These are phyloP conservation scores for Polyodon spathula DNA, from an alignment of 2,113 vertebrate genomes.

Conservation along the genomic window DNA sequence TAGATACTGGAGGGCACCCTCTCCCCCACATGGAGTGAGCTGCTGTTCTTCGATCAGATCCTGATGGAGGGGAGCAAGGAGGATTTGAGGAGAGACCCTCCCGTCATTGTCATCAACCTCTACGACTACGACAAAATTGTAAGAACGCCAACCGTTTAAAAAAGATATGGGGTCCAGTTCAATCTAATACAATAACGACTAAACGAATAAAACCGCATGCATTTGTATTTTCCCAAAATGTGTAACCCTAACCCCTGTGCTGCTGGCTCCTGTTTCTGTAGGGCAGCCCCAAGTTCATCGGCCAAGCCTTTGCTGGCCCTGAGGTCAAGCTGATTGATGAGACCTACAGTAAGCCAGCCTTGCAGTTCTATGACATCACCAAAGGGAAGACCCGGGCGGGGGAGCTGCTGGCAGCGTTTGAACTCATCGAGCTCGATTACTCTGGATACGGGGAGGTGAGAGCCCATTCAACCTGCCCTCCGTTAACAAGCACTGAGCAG, in stretches of 20 bases:
- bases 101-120: conserved; percentile 69
- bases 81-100: conserved; percentile 70
- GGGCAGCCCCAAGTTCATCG: conserved; percentile 64
- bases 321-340: conserved; percentile 72
- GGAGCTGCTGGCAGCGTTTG: conserved; percentile 79
- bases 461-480: background rate
- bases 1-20: conserved; percentile 74
- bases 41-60: conserved; percentile 77
- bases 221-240: background rate
- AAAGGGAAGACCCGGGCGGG: conserved; percentile 60
- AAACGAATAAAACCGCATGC: too few species aligned
- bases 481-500: background rate
- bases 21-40: conserved; percentile 81
- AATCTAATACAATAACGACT: too few species aligned
- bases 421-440: conserved; percentile 84
- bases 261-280: conserved; percentile 29
- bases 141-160: conserved; percentile 25
- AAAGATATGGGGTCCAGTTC: too few species aligned
- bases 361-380: conserved; percentile 76
- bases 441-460: conserved; percentile 75
- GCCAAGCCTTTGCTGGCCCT: conserved; percentile 71
- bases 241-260: too few species aligned
- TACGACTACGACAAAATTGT: conserved; percentile 74
- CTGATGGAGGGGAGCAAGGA: conserved; percentile 76
- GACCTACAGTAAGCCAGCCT: conserved; percentile 57